These are phyloP conservation scores for Zosterops lateralis DNA, from an alignment of 2,113 vertebrate genomes.

Conservation along the genomic window DNA sequence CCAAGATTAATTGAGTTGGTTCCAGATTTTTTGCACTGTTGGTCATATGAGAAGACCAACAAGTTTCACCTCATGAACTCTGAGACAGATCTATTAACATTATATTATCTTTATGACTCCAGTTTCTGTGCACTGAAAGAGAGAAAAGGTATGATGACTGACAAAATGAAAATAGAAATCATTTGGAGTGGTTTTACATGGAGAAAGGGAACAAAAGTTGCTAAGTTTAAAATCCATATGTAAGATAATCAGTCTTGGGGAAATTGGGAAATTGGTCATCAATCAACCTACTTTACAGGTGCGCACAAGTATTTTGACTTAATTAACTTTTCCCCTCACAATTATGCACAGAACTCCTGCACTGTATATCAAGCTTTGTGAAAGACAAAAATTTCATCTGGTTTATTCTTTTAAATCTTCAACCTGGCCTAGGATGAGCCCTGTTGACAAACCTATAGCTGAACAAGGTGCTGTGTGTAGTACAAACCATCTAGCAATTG, in stretches of 20 bases:
- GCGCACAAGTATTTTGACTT: neutral
- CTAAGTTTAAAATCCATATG: neutral
- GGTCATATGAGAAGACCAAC: neutral
- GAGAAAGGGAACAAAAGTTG: neutral
- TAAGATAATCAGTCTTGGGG: neutral
- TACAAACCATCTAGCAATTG: neutral
- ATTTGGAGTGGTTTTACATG: neutral
- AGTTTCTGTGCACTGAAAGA: neutral
- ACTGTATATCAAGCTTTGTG: neutral
- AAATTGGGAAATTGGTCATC: neutral
- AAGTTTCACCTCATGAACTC: neutral
- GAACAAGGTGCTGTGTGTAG: neutral
- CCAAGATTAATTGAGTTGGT: neutral
- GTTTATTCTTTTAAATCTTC: neutral
- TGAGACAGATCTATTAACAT: neutral
- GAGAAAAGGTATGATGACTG: neutral
- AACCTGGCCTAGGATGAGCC: neutral
- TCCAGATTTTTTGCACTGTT: slow-evolving; percentile 18
- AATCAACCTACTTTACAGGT: neutral
- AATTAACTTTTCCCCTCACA: neutral
- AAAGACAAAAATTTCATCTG: neutral
- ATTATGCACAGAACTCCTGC: neutral
- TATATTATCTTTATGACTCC: neutral
- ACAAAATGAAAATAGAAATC: neutral
- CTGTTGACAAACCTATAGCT: neutral